Evolutionary conservation across 2,888 invertebrate species (phyloP).

Genomic region (Deilephila porcellus): DNA sequence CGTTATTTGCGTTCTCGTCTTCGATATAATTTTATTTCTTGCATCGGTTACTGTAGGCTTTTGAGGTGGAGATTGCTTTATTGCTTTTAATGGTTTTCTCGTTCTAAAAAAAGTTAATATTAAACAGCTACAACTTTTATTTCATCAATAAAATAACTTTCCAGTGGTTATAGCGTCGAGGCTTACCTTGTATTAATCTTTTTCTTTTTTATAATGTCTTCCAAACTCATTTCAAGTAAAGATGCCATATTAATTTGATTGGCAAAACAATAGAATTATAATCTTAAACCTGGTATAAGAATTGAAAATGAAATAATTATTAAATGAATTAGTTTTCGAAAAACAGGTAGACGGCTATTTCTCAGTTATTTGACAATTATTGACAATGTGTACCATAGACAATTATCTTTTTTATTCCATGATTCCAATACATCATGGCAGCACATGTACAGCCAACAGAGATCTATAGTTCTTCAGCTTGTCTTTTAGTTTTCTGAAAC

Average conservation of each 20-base stretch:
- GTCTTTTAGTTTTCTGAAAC: no score
- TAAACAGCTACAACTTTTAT: neutral
- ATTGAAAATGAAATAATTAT: no score
- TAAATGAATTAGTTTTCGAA: no score
- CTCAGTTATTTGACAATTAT: neutral
- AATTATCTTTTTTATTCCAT: no score
- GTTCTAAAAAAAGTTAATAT: slow-evolving; percentile 35
- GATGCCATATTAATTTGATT: slow-evolving; percentile 59
- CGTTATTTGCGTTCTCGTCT: slow-evolving; percentile 89
- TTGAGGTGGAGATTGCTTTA: slow-evolving; percentile 37
- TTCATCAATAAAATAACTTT: neutral
- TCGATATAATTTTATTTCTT: slow-evolving; percentile 90
- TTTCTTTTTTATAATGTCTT: slow-evolving; percentile 78
- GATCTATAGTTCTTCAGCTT: no score
- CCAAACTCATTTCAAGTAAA: slow-evolving; percentile 75
- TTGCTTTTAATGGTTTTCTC: slow-evolving; percentile 38
- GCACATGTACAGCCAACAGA: no score
- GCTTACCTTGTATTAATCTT: slow-evolving; percentile 62
- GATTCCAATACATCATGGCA: no score
- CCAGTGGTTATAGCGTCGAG: neutral
- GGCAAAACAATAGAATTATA: neutral
- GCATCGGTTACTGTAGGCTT: slow-evolving; percentile 85
- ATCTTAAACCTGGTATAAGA: neutral
- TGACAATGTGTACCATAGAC: neutral
- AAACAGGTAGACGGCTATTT: no score